Conservation (phyloP, 1,140 invertebrate species). For the Ceratitis capitata region DNA sequence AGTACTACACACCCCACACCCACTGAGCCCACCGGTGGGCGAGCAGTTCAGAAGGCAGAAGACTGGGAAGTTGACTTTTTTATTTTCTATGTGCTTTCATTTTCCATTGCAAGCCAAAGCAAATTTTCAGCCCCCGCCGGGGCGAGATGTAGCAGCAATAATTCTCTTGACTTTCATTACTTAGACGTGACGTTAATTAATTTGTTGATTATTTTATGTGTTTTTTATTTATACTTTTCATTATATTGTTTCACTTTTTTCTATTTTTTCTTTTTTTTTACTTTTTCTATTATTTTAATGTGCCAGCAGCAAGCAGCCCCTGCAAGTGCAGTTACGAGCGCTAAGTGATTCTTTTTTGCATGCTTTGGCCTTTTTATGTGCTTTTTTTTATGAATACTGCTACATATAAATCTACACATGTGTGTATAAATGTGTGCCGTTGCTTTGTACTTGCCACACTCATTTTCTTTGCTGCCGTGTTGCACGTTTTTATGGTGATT, state of each 20-base stretch:
- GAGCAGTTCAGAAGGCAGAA: background rate
- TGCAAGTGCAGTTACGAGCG: background rate
- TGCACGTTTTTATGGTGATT: constrained; percentile 33
- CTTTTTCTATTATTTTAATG: background rate
- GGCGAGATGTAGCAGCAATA: background rate
- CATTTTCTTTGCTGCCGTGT: background rate
- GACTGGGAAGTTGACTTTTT: background rate
- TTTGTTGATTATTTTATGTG: constrained; percentile 29
- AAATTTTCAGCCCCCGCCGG: background rate
- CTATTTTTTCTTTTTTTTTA: background rate
- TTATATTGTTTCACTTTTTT: background rate
- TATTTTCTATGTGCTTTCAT: background rate
- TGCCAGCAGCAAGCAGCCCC: background rate
- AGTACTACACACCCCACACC: too few species aligned
- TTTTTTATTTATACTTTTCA: background rate
- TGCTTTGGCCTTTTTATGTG: background rate
- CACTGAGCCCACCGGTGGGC: too few species aligned
- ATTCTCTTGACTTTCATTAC: constrained; percentile 28
- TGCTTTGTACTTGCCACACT: background rate
- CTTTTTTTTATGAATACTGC: background rate
- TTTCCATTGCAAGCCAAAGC: background rate
- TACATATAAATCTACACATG: background rate
- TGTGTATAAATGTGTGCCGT: background rate
- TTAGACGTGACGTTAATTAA: constrained; percentile 5
- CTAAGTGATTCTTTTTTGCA: constrained; percentile 2